Conservation (phyloP, 2,888 invertebrate genomes). For the Lasioglossum zephyrum region DNA sequence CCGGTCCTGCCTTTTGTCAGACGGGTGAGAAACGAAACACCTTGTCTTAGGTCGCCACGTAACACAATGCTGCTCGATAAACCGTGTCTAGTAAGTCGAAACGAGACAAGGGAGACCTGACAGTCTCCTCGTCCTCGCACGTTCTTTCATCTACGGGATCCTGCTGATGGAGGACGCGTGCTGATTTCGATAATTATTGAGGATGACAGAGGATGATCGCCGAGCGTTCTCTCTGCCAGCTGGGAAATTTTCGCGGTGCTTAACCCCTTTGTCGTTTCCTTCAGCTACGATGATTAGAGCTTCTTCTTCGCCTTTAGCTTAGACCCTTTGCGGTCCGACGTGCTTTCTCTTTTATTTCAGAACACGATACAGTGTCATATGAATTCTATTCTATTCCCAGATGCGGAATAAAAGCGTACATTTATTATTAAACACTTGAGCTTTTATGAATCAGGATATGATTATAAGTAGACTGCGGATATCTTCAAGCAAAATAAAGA, state of each 20-base stretch:
- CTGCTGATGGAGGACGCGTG: constrained; percentile 8
- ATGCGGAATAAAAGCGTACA: too few relatives aligned
- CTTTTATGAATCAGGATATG: too few relatives aligned
- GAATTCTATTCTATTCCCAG: too few relatives aligned
- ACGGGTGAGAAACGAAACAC: constrained; percentile 67
- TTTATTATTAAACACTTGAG: too few relatives aligned
- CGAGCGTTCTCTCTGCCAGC: not conserved
- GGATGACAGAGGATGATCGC: constrained; percentile 46
- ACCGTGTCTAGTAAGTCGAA: constrained; percentile 53
- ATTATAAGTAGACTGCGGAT: too few relatives aligned
- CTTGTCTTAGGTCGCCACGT: constrained; percentile 74
- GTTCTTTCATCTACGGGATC: constrained; percentile 17
- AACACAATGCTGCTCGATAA: constrained; percentile 70
- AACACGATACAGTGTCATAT: too few relatives aligned
- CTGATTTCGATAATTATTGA: constrained; percentile 45
- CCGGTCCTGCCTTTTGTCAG: constrained; percentile 69
- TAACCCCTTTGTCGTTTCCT: not conserved
- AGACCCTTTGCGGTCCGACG: too few relatives aligned
- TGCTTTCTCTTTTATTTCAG: too few relatives aligned
- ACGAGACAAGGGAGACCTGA: constrained; percentile 49
- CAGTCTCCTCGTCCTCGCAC: constrained; percentile 16
- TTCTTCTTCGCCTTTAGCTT: not conserved
- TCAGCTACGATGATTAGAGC: not conserved
- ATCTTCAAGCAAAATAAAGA: too few relatives aligned
- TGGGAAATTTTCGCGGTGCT: constrained; percentile 6